These are phyloP conservation scores for Podiceps cristatus DNA, from an alignment of 2,113 vertebrate species.

Conservation along the genomic window DNA sequence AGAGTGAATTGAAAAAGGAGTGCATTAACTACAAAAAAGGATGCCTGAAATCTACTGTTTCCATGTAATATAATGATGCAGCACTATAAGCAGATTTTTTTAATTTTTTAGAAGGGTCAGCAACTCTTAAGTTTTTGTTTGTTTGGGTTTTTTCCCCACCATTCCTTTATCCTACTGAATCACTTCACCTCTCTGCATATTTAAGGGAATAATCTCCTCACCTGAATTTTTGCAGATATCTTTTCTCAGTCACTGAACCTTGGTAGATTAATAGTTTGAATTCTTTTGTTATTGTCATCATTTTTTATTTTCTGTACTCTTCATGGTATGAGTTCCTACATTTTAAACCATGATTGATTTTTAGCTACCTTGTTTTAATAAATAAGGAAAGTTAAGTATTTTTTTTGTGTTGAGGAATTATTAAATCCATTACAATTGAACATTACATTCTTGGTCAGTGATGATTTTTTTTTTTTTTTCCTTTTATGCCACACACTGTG, in stretches of 20 bases:
- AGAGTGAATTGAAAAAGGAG: neutral
- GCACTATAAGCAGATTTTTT: neutral
- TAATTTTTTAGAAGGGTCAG: neutral
- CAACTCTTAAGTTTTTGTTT: neutral
- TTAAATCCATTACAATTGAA: neutral
- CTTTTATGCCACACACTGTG: neutral
- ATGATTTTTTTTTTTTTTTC: too few relatives aligned
- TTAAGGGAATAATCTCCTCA: neutral
- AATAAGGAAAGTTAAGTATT: neutral
- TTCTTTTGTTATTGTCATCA: neutral
- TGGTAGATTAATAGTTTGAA: neutral
- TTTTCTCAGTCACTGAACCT: neutral
- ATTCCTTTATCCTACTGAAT: neutral
- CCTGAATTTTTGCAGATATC: neutral
- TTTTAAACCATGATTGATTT: neutral
- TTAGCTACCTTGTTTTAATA: neutral
- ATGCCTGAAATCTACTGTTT: neutral
- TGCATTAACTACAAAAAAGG: neutral
- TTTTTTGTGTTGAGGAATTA: neutral
- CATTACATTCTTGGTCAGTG: neutral
- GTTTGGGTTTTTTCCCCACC: neutral
- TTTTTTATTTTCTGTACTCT: neutral
- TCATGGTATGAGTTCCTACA: neutral
- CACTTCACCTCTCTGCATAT: fast-evolving
- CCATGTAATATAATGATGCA: neutral